Conservation (phyloP, 2,888 invertebrate species). For the Geotrupes spiniger region DNA sequence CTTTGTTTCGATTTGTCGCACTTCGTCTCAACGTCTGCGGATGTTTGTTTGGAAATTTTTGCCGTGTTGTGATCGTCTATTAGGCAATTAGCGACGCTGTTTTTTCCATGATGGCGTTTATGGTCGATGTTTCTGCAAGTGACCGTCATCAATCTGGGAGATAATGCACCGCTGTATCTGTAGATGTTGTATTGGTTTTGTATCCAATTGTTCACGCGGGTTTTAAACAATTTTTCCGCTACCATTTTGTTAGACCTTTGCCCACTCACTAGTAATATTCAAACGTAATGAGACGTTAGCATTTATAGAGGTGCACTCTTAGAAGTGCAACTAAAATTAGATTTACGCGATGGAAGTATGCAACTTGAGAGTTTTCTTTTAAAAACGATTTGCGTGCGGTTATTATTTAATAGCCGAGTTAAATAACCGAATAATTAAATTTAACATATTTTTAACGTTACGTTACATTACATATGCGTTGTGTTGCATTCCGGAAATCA, state of each 20-base stretch:
- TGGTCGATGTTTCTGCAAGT: no score
- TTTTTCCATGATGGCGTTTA: no score
- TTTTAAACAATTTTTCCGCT: slow-evolving; percentile 1
- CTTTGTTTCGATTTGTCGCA: neutral
- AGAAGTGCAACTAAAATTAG: slow-evolving; percentile 8
- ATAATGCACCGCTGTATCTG: slow-evolving; percentile 2
- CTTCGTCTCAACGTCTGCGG: neutral
- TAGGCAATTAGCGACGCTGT: no score
- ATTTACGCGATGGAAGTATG: slow-evolving; percentile 10
- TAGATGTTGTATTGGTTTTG: slow-evolving; percentile 9
- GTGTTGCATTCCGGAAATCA: no score
- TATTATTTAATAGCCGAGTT: no score
- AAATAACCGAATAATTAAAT: no score
- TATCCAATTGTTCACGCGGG: slow-evolving; percentile 9
- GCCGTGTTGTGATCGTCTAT: no score
- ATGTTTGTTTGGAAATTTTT: neutral
- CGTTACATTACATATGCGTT: no score
- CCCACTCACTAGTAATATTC: neutral
- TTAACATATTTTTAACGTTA: no score
- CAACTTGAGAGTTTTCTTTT: slow-evolving; percentile 1
- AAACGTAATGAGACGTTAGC: neutral
- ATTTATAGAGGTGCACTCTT: slow-evolving; percentile 6
- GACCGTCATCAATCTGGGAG: neutral
- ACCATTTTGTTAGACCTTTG: neutral
- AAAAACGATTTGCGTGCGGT: no score